Evolutionary conservation across 2,797 vertebrate genomes (phyloP), one percentile per base, ranked within the genome.

Genomic region (Clarias fuscus): DNA sequence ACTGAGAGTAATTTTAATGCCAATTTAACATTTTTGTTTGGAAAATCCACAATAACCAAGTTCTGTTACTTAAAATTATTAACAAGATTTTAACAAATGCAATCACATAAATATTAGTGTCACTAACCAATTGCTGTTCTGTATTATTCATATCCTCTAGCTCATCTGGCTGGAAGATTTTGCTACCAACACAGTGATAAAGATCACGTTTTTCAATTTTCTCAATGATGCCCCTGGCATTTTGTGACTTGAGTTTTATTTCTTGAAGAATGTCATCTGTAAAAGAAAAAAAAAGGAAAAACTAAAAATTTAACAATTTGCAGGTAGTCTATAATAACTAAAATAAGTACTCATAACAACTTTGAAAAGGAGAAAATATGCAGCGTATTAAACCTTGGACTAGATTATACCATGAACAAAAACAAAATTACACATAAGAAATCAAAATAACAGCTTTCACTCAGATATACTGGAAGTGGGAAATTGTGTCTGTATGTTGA

Each of bases 221-320:
- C 0, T 22, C 48, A 43, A 33, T 62, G 48, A 58, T 65, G 0
- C 43, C 17, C 30, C 18, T 1, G 30, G 75, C 20, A 0, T 30
- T 3, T 3, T 13, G 0, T 8, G n/a, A 30, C 30, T 6, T 3
- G 6, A 2, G 1, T 3, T 82, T 64, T 53, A 85, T 85, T 15
- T 72, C 0, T 17, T 85, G 56, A 30, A 72, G 68, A 58, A 88
- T 86, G 2, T 24, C 20, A 79, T 85, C 84, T 88, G 58, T 56
- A 18, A 1, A 81, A 75, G 0, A 75, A 7, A 71, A 3, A n/a
- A 62, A 30, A 11, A 15, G 5, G 33, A 30, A 76, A 7, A 53
- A 6, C 43, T 22, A 10, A 18, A 65, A 48, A n/a, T n/a, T n/a
- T n/a, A n/a, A n/a, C n/a, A 64, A 24, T 24, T 64, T 10, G 0